These are phyloP conservation scores for Scolopax mira DNA, from an alignment of 2,113 vertebrate species.

Conservation along the genomic window DNA sequence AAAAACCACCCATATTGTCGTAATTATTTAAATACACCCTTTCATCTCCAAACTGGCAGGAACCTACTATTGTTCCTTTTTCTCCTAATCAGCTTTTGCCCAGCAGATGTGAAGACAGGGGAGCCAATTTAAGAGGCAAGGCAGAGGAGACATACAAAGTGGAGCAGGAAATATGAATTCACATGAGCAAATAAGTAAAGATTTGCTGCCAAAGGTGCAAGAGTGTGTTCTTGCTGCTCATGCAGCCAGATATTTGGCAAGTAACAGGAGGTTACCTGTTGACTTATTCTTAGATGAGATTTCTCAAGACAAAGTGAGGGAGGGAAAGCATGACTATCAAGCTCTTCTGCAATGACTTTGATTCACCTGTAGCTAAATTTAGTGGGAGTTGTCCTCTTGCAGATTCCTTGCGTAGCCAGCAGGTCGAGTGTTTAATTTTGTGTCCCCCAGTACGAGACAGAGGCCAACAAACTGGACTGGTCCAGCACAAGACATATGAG, in stretches of 20 bases:
- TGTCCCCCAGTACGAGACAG: background rate
- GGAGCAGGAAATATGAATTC: background rate
- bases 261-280: background rate
- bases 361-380: background rate
- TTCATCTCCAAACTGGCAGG: background rate
- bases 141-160: background rate
- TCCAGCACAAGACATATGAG: background rate
- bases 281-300: background rate
- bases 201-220: background rate
- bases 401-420: background rate
- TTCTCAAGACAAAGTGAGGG: background rate
- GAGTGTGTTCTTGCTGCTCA: background rate
- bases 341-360: background rate
- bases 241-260: background rate
- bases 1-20: background rate
- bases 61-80: background rate
- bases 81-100: background rate
- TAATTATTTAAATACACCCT: constrained; percentile 1
- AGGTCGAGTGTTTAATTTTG: background rate
- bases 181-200: background rate
- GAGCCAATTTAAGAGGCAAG: background rate
- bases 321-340: background rate
- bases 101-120: background rate
- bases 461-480: background rate
- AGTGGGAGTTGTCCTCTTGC: background rate